A percentile compares a stretch with the other conserved stretches of the same genome.
These are phyloP conservation scores for Marronus borbonicus DNA, from an alignment of 2,888 invertebrate species.

Conservation along the genomic window DNA sequence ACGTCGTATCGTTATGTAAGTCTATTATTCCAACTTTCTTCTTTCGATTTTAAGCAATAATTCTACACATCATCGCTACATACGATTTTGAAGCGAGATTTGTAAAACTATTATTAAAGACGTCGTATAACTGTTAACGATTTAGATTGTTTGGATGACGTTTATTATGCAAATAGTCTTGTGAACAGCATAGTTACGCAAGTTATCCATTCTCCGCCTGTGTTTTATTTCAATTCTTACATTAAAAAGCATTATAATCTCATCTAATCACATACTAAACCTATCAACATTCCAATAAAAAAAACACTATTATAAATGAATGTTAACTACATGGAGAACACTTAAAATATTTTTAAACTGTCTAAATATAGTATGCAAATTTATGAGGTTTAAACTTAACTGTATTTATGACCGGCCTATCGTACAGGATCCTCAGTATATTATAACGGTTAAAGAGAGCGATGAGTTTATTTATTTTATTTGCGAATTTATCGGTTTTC, in stretches of 20 bases:
- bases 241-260: constrained; percentile 16
- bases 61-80: not conserved
- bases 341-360: constrained; percentile 26
- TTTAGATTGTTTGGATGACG: constrained; percentile 18
- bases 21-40: too few relatives aligned
- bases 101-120: constrained; percentile 28
- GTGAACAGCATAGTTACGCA: constrained; percentile 29
- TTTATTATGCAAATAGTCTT: constrained; percentile 38
- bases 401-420: constrained; percentile 28
- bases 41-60: too few relatives aligned
- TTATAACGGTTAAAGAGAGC: constrained; percentile 23
- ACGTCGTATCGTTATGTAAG: not conserved
- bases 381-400: constrained; percentile 38
- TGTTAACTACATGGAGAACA: constrained; percentile 27
- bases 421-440: constrained; percentile 1
- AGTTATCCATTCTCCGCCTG: constrained; percentile 6
- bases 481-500: constrained; percentile 29
- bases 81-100: constrained; percentile 9
- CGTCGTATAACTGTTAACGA: constrained; percentile 36
- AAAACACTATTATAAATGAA: constrained; percentile 29
- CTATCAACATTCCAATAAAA: constrained; percentile 29
- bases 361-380: constrained; percentile 28
- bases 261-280: constrained; percentile 21
- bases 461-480: constrained; percentile 31
- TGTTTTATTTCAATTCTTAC: constrained; percentile 36